Evolutionary conservation across 2,113 vertebrate species (phyloP), one percentile per base, ranked within the genome.

Genomic region (Hystrix cristata): DNA sequence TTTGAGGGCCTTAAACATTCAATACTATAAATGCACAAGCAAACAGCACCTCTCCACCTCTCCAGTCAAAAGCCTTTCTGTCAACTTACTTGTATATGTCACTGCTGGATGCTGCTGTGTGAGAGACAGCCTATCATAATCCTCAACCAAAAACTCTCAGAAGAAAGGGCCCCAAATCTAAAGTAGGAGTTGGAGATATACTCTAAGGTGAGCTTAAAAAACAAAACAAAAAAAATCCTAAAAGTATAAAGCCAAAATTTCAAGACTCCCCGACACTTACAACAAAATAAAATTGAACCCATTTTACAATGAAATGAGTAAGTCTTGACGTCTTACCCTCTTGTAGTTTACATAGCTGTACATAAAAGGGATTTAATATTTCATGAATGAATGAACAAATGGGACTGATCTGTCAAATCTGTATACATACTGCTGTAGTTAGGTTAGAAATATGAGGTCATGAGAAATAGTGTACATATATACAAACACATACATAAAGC

Each of bases 1-100:
- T 92, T 57, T 92, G 76, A 92, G 25, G 65, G 81, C 29, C 27
- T 79, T 51, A 38, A 92, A 90, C 21, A 92, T 43, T 69, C 74
- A 86, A 38, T 55, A 60, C 38, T 53, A 86, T 64, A 25, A 78
- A 88, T 74, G 29, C 21, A 87, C 16, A 94, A 34, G n/a, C 79
- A 79, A 92, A 86, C 4, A 85, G 23, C 78, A n/a, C 43, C 57
- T 85, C 16, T 43, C 38, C 23, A 59, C 11, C 7, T 67, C n/a
- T 84, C 59, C 23, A 89, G 60, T 86, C 38, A 87, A 95, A 10
- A n/a, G 25, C 43, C 62, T 57, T 79, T 60, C 62, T 87, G 80
- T 97, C 15, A 79, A 71, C 31, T 55, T 72, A 85, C 15, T 82
- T 46, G 25, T n/a, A 57, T n/a, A 57, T 1, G 57, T 34, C 46